A percentile compares a stretch with the other conserved stretches of the same genome.
Conservation (phyloP, 2,888 invertebrate genomes). For the Pristionchus fissidentatus region DNA sequence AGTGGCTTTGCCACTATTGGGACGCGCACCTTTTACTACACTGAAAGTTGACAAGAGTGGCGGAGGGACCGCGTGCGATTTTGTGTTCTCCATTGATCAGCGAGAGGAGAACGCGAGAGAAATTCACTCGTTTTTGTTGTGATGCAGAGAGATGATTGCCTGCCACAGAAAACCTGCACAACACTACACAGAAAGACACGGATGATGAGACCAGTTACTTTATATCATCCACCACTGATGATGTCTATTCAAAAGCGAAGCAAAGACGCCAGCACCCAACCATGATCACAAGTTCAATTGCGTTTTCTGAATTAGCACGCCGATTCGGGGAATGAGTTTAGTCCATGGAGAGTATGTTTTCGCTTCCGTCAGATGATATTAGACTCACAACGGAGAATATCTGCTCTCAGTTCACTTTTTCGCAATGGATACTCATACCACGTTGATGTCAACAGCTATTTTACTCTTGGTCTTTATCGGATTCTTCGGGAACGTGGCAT, state of each 20-base stretch:
- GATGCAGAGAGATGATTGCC: background rate
- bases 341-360: background rate
- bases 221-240: no score
- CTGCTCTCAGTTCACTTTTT: background rate
- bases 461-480: background rate
- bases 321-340: background rate
- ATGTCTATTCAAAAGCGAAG: no score
- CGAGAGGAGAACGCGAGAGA: background rate
- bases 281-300: background rate
- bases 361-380: no score
- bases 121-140: conserved; percentile 1
- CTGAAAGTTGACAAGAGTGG: no score
- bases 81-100: background rate
- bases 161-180: background rate
- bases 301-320: background rate
- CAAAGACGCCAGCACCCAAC: background rate
- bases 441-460: background rate
- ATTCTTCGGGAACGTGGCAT: background rate
- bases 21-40: no score
- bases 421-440: background rate
- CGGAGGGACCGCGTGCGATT: conserved; percentile 21
- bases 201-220: no score
- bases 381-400: background rate
- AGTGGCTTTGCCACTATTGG: no score
- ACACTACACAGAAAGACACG: background rate